Evolutionary conservation across 1,140 invertebrate genomes (phyloP), one percentile per base, ranked within the genome.

Genomic region (Ylistrum balloti): DNA sequence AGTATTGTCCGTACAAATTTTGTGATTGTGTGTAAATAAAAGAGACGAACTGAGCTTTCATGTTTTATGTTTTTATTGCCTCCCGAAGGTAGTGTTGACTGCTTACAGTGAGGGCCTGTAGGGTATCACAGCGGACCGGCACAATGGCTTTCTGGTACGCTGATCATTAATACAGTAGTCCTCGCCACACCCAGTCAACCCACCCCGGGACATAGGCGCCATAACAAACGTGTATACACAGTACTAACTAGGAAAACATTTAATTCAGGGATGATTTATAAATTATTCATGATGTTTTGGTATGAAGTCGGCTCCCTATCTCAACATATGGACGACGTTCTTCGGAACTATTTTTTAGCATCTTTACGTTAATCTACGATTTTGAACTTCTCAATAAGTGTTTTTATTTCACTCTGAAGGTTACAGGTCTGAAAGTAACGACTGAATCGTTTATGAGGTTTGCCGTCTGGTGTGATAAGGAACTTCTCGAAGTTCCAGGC

Each of bases 381-480:
- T 3, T 17, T 74, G n/a, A 74, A 91, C 35, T 93, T 86, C 20
- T 92, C 90, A 87, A 93, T 92, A 45, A 96, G 90, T 32, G 86
- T 87, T 90, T 94, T 90, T 33, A 96, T 95, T 88, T 96, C 95
- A 85, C 93, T 89, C 85, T 94, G 87, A 3, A 96, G 90, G 32
- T 95, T 92, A 0, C 89, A 93, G 15, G 95, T 95, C 88, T 95
- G 93, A 85, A 92, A 95, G 9, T 93, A 88, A 91, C 91, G 94
- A 90, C 97, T 96, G 89, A 97, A 97, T 35, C 97, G 94, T 90
- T 95, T 96, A n/a, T 95, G 94, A 38, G 97, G 97, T 86, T 94
- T 95, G 1, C 94, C 94, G 33, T 94, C 92, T 0, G 93, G 94
- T 1, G 91, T 94, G 91, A 95, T 92, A 0, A 95, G 48, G 90